These are phyloP conservation scores for Dynastes hyllus DNA, from an alignment of 2,888 invertebrate genomes.

Conservation along the genomic window DNA sequence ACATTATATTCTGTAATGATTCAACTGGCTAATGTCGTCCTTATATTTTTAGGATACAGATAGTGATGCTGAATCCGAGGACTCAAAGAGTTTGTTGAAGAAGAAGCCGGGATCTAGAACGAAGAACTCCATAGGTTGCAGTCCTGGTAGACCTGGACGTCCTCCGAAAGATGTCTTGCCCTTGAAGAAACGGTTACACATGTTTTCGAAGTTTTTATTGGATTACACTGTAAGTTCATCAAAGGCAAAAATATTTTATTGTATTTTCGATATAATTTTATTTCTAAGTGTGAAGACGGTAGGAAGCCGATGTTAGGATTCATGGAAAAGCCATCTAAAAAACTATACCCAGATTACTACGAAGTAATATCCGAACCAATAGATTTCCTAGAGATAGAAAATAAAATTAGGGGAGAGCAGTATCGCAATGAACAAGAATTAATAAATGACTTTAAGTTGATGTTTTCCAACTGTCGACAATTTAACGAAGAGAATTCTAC, in stretches of 20 bases:
- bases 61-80: constrained; percentile 71
- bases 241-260: not conserved
- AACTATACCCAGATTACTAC: constrained; percentile 96
- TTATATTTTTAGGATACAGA: constrained; percentile 70
- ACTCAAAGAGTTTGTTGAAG: constrained; percentile 59
- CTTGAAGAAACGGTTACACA: constrained; percentile 86
- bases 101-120: constrained; percentile 65
- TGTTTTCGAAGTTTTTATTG: constrained; percentile 84
- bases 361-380: constrained; percentile 95
- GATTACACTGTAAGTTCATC: constrained; percentile 76
- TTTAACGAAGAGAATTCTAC: constrained; percentile 97
- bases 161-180: constrained; percentile 72
- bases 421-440: constrained; percentile 91
- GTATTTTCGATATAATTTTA: not conserved
- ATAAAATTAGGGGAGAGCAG: constrained; percentile 89
- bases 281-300: constrained; percentile 79
- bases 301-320: constrained; percentile 93
- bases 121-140: constrained; percentile 56
- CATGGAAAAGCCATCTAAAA: constrained; percentile 97
- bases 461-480: constrained; percentile 97
- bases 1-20: constrained; percentile 21
- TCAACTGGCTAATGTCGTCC: constrained; percentile 4
- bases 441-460: constrained; percentile 89
- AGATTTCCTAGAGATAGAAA: constrained; percentile 94
- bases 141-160: constrained; percentile 64